Evolutionary conservation across 2,888 invertebrate species (phyloP), one percentile per base, ranked within the genome.

Genomic region (Leptopilina drosophilae): DNA sequence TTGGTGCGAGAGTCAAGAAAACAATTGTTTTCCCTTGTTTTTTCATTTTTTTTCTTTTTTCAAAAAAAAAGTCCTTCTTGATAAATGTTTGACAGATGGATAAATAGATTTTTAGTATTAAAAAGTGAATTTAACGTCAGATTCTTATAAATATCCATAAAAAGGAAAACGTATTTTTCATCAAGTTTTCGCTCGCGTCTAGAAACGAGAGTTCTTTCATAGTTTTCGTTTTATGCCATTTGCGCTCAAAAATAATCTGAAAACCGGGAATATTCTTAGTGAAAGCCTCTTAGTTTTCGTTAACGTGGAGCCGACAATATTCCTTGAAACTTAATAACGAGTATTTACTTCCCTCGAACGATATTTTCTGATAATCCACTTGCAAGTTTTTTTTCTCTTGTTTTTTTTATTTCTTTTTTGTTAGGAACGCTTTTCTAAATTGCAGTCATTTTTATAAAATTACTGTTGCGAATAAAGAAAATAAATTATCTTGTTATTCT

Each of bases 231-330:
- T 33, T 33, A 33, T 12, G 49, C 26, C 46, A 5, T 26, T 49
- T 49, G 9, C 49, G 49, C 69, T 69, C 69, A 69, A 69, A 69
- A 69, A 49, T 20, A 69, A 49, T 46, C 20, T 20, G 46, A 15
- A 67, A 46, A 69, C 69, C 69, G 8, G 49, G 69, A 49, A 26
- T 33, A 49, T 49, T 46, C 49, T 46, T 20, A 46, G 15, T 15
- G 42, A 49, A 69, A 69, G 49, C 69, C 69, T 69, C 69, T 69
- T 69, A 69, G 49, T 69, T 69, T 69, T 69, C n/a, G 69, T 53
- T 49, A 69, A 49, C 49, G 53, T 14, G 26, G 20, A 69, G 49
- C 49, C 67, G 12, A 42, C 46, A 46, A 66, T 67, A 69, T 8
- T 69, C 15, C 14, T 26, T 20, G 20, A 69, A 69, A 69, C 69